Conservation (phyloP, 2,113 vertebrate species). For the Rhinolophus sinicus region DNA sequence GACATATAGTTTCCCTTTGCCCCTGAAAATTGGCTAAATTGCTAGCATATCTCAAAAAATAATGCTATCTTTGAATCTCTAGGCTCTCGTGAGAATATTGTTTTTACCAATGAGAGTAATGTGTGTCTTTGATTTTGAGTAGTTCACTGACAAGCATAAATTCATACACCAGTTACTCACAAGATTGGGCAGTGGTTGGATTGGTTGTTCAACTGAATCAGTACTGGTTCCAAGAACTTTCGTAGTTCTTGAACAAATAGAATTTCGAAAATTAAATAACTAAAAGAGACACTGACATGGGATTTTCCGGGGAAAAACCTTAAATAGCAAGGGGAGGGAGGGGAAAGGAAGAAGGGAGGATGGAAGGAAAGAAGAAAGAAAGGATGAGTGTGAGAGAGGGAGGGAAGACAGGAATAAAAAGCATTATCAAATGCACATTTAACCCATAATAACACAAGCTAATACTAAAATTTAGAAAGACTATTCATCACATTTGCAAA, state of each 20-base stretch:
- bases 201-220: not conserved
- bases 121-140: conserved; percentile 5
- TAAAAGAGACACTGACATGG: not conserved
- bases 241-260: not conserved
- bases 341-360: not conserved
- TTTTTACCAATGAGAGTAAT: not conserved
- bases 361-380: not conserved
- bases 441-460: not conserved
- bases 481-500: not conserved
- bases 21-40: not conserved
- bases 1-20: not conserved
- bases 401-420: not conserved
- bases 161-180: not conserved
- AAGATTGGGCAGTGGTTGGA: not conserved
- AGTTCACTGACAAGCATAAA: not conserved
- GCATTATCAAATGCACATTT: not conserved
- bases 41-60: not conserved
- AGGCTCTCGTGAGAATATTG: not conserved
- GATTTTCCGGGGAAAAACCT: not conserved
- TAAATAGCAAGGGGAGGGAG: not conserved
- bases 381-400: not conserved
- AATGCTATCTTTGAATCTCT: not conserved
- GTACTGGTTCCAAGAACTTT: not conserved
- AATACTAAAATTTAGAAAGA: not conserved
- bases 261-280: not conserved